phyloP scores from a whole-genome alignment of 2,888 invertebrate genomes.

The Acanthosepion lycidas region DNA sequence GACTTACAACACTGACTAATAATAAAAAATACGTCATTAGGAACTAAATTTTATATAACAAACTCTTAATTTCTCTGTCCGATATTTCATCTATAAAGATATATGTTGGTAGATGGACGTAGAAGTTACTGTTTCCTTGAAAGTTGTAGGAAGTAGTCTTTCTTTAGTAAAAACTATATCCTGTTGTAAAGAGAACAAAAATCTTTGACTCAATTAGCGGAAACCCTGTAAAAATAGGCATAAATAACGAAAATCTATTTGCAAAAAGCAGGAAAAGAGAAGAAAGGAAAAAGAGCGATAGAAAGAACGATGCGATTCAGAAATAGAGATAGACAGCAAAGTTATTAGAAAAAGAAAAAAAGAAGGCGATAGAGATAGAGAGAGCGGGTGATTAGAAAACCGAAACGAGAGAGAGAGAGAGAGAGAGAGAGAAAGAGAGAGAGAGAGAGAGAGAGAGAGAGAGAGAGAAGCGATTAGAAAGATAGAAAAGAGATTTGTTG shows the following conservation, averaged over 20 bases:
- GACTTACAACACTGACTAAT: neutral
- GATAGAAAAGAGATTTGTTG: neutral
- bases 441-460: neutral
- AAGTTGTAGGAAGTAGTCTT: too few species aligned
- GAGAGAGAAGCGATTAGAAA: neutral
- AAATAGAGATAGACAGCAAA: neutral
- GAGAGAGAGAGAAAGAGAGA: constrained; percentile 2
- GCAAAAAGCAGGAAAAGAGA: neutral
- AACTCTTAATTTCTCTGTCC: neutral
- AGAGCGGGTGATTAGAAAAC: neutral
- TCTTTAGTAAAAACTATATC: neutral
- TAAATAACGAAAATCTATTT: neutral
- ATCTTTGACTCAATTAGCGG: too few species aligned
- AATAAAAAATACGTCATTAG: neutral
- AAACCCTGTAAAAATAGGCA: too few species aligned
- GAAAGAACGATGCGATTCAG: neutral
- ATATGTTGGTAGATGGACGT: too few species aligned
- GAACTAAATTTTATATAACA: neutral
- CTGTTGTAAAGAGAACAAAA: too few species aligned
- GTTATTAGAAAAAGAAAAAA: neutral
- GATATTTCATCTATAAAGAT: neutral
- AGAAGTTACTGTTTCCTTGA: too few species aligned
- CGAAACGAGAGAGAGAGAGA: neutral
- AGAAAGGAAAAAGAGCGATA: neutral
- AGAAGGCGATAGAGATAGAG: neutral